These are phyloP conservation scores for human DNA, from an alignment of 2,113 vertebrate species.

Conservation along the genomic window DNA sequence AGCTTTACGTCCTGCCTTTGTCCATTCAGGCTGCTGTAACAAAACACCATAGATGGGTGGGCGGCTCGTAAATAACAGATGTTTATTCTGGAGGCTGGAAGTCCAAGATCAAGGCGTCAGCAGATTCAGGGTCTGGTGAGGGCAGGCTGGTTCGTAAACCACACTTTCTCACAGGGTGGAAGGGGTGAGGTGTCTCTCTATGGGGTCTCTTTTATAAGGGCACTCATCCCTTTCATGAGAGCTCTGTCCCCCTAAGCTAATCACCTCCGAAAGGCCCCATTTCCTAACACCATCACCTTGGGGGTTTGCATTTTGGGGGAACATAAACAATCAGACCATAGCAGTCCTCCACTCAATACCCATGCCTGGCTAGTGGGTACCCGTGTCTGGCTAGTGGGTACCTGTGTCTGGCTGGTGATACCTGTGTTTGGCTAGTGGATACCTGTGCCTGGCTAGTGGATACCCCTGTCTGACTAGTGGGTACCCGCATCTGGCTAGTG, in stretches of 20 bases:
- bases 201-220: neutral
- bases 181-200: neutral
- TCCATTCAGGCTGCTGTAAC: neutral
- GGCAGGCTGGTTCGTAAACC: neutral
- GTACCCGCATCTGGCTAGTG: rapidly evolving
- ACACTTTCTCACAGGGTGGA: neutral
- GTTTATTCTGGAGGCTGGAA: neutral
- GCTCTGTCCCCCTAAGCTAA: too few relatives aligned
- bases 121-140: too few relatives aligned
- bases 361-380: rapidly evolving
- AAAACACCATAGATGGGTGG: neutral
- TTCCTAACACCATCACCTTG: neutral
- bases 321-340: neutral
- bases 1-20: neutral
- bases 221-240: too few relatives aligned
- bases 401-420: too few relatives aligned
- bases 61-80: neutral
- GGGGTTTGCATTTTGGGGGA: too few relatives aligned
- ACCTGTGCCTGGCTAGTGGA: rapidly evolving
- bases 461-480: too few relatives aligned
- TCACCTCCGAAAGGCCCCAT: neutral
- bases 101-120: neutral
- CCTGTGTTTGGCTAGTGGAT: too few relatives aligned
- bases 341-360: rapidly evolving
- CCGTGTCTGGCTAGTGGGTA: too few relatives aligned